Evolutionary conservation across 1,140 invertebrate species (phyloP).

Genomic region (Zeugodacus cucurbitae): DNA sequence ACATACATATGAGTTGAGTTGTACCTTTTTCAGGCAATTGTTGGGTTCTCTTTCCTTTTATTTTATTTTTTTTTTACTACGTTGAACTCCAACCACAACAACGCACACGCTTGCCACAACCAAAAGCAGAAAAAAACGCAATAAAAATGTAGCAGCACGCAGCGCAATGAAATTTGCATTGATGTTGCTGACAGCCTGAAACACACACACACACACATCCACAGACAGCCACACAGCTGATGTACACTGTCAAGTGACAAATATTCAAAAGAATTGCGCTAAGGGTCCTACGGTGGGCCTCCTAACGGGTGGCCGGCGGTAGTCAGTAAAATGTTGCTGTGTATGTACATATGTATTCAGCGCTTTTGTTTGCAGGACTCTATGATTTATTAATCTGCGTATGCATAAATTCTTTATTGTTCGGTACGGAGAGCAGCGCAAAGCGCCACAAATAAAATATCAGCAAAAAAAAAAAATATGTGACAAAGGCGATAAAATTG

Average conservation of each 20-base stretch:
- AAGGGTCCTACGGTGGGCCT: background rate
- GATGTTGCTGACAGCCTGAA: conserved; percentile 12
- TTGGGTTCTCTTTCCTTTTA: background rate
- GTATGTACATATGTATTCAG: background rate
- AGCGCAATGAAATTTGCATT: conserved; percentile 2
- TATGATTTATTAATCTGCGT: conserved; percentile 33
- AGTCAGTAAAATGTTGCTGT: background rate
- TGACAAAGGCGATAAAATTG: conserved; percentile 13
- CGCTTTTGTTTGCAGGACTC: background rate
- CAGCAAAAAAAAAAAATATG: background rate
- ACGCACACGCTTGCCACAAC: background rate
- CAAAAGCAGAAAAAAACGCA: background rate
- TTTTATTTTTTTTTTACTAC: background rate
- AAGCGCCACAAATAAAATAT: background rate
- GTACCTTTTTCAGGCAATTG: background rate
- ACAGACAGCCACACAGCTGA: background rate
- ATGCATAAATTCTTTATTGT: conserved; percentile 10
- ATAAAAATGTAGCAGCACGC: background rate
- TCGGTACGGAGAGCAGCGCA: background rate
- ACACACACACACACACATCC: background rate
- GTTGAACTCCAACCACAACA: background rate
- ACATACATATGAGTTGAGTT: background rate
- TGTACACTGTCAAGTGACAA: background rate
- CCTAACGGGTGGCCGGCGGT: background rate
- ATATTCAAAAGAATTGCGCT: background rate